Percentiles rank a stretch among this genome's conserved stretches.
These are phyloP conservation scores for Oeneis ivallda DNA, from an alignment of 2,888 invertebrate genomes.

Conservation along the genomic window DNA sequence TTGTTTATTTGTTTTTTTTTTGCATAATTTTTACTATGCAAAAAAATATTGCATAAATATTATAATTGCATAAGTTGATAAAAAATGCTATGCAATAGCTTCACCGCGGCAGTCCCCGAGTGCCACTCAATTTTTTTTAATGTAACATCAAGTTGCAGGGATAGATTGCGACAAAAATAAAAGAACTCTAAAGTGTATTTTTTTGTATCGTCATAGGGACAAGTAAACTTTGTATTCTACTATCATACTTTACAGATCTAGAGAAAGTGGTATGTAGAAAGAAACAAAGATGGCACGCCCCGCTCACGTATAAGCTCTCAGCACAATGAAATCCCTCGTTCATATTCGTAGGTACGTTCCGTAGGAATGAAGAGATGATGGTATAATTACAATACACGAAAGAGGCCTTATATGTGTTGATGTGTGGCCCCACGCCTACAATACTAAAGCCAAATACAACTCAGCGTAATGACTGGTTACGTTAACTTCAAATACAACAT, in stretches of 20 bases:
- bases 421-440: slow-evolving; percentile 1
- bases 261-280: slow-evolving; percentile 15
- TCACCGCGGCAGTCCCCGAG: too few species aligned
- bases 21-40: too few species aligned
- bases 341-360: not conserved
- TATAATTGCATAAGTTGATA: too few species aligned
- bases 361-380: slow-evolving; percentile 7
- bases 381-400: slow-evolving; percentile 12
- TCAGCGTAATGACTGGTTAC: not conserved
- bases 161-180: too few species aligned
- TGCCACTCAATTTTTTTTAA: too few species aligned
- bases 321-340: slow-evolving; percentile 10
- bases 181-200: too few species aligned
- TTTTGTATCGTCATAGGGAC: not conserved
- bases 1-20: too few species aligned
- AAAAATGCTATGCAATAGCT: too few species aligned
- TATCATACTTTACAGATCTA: not conserved
- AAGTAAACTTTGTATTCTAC: not conserved
- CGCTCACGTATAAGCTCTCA: slow-evolving; percentile 3
- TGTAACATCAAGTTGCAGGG: too few species aligned
- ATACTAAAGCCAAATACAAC: slow-evolving; percentile 5
- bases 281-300: slow-evolving; percentile 16
- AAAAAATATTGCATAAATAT: too few species aligned
- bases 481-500: not conserved
- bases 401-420: not conserved